Percentiles rank a stretch among this genome's conserved stretches.
Conservation (phyloP, 2,113 vertebrate species). For the Nannospalax galili region DNA sequence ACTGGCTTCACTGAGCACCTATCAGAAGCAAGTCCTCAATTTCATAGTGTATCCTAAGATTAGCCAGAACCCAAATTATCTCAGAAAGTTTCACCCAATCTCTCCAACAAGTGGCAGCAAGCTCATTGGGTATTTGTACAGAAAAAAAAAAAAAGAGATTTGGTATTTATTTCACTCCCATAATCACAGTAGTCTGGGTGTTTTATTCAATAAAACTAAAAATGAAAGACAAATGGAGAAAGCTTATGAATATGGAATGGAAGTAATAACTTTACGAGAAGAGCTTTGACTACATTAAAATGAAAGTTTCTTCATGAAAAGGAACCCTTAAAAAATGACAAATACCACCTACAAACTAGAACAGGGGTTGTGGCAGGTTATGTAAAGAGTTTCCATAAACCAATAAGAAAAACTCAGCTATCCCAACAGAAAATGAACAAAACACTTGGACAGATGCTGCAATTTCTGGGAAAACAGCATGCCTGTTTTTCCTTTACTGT, state of each 20-base stretch:
- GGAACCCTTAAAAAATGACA: not conserved
- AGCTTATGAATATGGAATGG: not conserved
- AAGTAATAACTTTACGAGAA: not conserved
- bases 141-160: not conserved
- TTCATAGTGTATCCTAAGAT: not conserved
- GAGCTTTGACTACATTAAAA: not conserved
- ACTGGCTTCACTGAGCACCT: not conserved
- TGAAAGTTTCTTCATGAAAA: not conserved
- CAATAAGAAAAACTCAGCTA: not conserved
- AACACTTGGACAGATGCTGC: not conserved
- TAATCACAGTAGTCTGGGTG: not conserved
- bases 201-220: conserved; percentile 1
- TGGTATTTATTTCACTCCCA: not conserved
- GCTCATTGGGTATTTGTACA: not conserved
- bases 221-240: not conserved
- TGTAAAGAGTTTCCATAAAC: not conserved
- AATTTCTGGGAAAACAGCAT: not conserved
- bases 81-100: not conserved
- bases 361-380: not conserved
- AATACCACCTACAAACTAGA: not conserved
- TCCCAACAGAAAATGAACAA: not conserved
- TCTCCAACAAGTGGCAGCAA: not conserved
- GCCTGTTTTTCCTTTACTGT: not conserved
- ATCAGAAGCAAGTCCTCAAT: not conserved
- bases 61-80: not conserved